Evolutionary conservation across 1,140 invertebrate species (phyloP).

Genomic region (Bilobella aurantiaca): DNA sequence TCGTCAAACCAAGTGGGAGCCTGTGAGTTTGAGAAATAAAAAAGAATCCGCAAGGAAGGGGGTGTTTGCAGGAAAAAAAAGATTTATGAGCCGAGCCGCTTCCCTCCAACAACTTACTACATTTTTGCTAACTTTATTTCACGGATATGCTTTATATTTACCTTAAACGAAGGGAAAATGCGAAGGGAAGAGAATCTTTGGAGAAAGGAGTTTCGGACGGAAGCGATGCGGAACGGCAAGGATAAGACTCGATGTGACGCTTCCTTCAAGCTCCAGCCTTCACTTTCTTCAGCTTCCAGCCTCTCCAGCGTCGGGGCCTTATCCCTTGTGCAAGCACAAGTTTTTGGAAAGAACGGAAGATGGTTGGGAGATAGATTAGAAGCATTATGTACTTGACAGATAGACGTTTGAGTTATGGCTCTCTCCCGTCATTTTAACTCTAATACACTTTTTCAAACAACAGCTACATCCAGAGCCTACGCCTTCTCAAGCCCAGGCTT

Average conservation of each 20-base stretch:
- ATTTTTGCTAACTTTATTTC: slow-evolving; percentile 8
- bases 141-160: slow-evolving; percentile 8
- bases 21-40: too few relatives aligned
- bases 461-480: background rate
- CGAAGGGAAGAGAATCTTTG: background rate
- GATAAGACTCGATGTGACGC: background rate
- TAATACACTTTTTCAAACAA: slow-evolving; percentile 34
- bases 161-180: slow-evolving; percentile 5
- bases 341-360: slow-evolving; percentile 29
- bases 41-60: background rate
- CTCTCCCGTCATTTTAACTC: slow-evolving; percentile 31
- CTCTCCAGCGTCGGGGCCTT: background rate
- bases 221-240: background rate
- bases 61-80: background rate
- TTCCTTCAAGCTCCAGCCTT: background rate
- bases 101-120: slow-evolving; percentile 2
- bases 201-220: background rate
- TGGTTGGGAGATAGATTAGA: slow-evolving; percentile 36
- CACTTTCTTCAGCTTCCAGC: too few relatives aligned
- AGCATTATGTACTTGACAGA: slow-evolving; percentile 36
- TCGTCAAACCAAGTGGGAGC: too few relatives aligned
- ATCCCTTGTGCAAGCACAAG: slow-evolving; percentile 22
- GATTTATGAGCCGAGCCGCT: background rate
- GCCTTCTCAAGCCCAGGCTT: background rate
- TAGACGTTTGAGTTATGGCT: slow-evolving; percentile 36